Evolutionary conservation across 2,888 invertebrate genomes (phyloP), one percentile per base, ranked within the genome.

Genomic region (Scaeva pyrastri): DNA sequence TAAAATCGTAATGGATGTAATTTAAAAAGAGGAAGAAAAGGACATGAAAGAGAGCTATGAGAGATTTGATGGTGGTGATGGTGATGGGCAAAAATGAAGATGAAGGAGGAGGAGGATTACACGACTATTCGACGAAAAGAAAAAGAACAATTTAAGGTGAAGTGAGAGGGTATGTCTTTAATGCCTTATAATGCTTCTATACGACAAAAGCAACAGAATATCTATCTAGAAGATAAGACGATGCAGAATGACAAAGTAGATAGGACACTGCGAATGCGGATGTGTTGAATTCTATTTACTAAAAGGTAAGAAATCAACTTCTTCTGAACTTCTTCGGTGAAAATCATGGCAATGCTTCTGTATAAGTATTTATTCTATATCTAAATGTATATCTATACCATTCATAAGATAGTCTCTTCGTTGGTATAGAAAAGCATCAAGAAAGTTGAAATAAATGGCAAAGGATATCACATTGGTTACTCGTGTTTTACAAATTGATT

Each of bases 1-100:
- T 85, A 85, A 80, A 85, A 80, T 68, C 60, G 85, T 68, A 85
- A 76, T 85, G 76, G 68, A 31, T 76, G 76, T 70, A 80, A 85
- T 80, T 80, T 75, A 76, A 80, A 83, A 82, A 52, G 36, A 43
- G 14, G 39, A 73, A 45, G 58, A 7, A 39, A 52, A 76, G 39
- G 26, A 31, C 62, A 68, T 56, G 60, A 73, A 48, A 19, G 70
- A 14, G 7, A 39, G 31, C 21, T 43, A 45, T 36, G 39, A 31
- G 31, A 31, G 31, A 31, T 31, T 31, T 31, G 31, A 31, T 31
- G 31, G 5, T 31, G 5, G n/a, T n/a, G n/a, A n/a, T n/a, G n/a
- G n/a, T n/a, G n/a, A n/a, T n/a, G n/a, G n/a, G n/a, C n/a, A 39
- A 75, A 26, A 48, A 21, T 43, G 10, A 3, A 12, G 19, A 41